A percentile compares a stretch with the other conserved stretches of the same genome.
Conservation (phyloP, 2,888 invertebrate genomes). For the Hoplodrina ambigua region DNA sequence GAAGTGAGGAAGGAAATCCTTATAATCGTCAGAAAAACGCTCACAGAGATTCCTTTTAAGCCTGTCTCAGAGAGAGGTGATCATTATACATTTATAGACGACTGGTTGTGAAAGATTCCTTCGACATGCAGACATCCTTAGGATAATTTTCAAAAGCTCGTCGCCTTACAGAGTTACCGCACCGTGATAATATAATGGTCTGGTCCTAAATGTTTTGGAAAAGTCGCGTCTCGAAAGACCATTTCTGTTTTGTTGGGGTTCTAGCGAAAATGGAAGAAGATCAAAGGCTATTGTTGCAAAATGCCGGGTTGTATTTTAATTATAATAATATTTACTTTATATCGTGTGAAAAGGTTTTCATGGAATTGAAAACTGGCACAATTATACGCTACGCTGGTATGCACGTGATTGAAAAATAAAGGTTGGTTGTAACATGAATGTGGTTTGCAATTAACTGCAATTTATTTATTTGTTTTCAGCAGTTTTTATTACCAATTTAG, state of each 20-base stretch:
- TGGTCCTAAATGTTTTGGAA: constrained; percentile 70
- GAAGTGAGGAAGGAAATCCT: constrained; percentile 34
- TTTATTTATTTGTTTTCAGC: not conserved
- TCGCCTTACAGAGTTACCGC: constrained; percentile 78
- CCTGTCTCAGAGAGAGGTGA: constrained; percentile 60
- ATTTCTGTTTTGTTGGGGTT: constrained; percentile 55
- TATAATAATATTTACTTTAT: constrained; percentile 29
- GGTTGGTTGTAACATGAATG: not conserved
- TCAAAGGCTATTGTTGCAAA: constrained; percentile 48
- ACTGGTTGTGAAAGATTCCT: constrained; percentile 82
- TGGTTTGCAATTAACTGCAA: not conserved
- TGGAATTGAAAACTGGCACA: constrained; percentile 23
- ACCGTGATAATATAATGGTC: constrained; percentile 88
- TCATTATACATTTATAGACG: constrained; percentile 89
- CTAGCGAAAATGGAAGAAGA: constrained; percentile 27
- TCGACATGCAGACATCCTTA: constrained; percentile 76
- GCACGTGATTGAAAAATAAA: not conserved
- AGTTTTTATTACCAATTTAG: not conserved
- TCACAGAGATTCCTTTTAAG: constrained; percentile 62
- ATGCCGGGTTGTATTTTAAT: constrained; percentile 35
- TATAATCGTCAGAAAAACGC: constrained; percentile 57
- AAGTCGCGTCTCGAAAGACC: constrained; percentile 60
- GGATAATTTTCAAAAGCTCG: constrained; percentile 81
- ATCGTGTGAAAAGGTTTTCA: not conserved
- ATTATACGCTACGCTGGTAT: constrained; percentile 1